phyloP scores from a whole-genome alignment of 1,140 invertebrate genomes.

The Zaprionus nigranus region DNA sequence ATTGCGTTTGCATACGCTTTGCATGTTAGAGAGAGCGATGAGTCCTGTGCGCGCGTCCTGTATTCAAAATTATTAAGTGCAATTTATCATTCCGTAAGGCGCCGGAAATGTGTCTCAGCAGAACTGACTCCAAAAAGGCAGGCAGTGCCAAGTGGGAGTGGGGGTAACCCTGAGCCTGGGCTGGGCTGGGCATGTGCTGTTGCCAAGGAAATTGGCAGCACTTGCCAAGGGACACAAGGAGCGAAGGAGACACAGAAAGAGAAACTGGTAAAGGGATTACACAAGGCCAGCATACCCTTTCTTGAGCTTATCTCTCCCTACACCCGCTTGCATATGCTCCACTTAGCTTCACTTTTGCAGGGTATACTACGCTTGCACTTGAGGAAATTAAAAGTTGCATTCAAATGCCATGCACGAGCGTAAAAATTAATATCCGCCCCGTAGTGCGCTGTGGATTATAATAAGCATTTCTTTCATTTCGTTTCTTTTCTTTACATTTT shows the following conservation, averaged over 20 bases:
- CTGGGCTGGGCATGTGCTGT: conserved; percentile 44
- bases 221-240: conserved; percentile 24
- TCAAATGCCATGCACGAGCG: conserved; percentile 74
- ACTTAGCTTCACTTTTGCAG: neutral
- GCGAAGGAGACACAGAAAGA: neutral
- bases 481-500: neutral
- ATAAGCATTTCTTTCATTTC: neutral
- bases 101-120: conserved; percentile 65
- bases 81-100: conserved; percentile 66
- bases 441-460: conserved; percentile 10
- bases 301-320: neutral
- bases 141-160: conserved; percentile 8
- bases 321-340: neutral
- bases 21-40: conserved; percentile 1
- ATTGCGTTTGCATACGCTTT: conserved; percentile 39
- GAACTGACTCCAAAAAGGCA: conserved; percentile 45
- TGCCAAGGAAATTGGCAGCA: conserved; percentile 70
- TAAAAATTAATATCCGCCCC: conserved; percentile 76
- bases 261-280: conserved; percentile 13
- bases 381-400: conserved; percentile 77
- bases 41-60: conserved; percentile 1
- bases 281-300: neutral
- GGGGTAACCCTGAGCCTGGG: neutral
- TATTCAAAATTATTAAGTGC: conserved; percentile 63
- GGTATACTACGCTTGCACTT: conserved; percentile 46